These are phyloP conservation scores for Criorhina ranunculi DNA, from an alignment of 2,888 invertebrate genomes.

Conservation along the genomic window DNA sequence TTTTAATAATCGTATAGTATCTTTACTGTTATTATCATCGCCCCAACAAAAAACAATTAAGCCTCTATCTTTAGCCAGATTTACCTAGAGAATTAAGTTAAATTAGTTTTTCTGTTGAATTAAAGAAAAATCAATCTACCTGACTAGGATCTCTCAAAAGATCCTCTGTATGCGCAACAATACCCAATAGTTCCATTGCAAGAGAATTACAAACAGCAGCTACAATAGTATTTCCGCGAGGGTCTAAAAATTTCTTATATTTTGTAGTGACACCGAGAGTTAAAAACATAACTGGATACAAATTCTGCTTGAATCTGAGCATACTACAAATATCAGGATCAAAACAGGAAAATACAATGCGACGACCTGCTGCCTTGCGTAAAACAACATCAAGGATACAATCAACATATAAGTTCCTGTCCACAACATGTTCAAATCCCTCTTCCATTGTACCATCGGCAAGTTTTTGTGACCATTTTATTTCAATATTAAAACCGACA, in stretches of 20 bases:
- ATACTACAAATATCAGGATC: slow-evolving; percentile 98
- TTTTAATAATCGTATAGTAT: slow-evolving; percentile 93
- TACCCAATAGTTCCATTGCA: slow-evolving; percentile 93
- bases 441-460: slow-evolving; percentile 94
- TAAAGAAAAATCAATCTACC: slow-evolving; percentile 83
- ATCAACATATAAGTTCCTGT: slow-evolving; percentile 97
- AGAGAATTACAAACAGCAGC: slow-evolving; percentile 93
- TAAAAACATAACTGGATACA: slow-evolving; percentile 97
- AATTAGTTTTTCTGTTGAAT: not conserved
- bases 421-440: slow-evolving; percentile 92
- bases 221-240: slow-evolving; percentile 91
- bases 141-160: slow-evolving; percentile 92
- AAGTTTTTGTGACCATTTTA: slow-evolving; percentile 97
- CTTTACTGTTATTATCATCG: slow-evolving; percentile 95
- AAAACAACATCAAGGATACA: slow-evolving; percentile 93
- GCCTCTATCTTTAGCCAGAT: slow-evolving; percentile 91
- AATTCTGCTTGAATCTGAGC: slow-evolving; percentile 97
- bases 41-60: slow-evolving; percentile 99
- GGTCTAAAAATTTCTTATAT: slow-evolving; percentile 94
- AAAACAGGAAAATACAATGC: slow-evolving; percentile 97
- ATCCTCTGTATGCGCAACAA: slow-evolving; percentile 97
- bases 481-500: slow-evolving; percentile 98
- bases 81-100: slow-evolving; percentile 86
- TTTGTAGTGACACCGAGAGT: slow-evolving; percentile 90
- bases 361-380: slow-evolving; percentile 90